Percentiles rank a stretch among this genome's conserved stretches.
Evolutionary conservation across 2,113 vertebrate species (phyloP).

Genomic region (Petaurus breviceps): DNA sequence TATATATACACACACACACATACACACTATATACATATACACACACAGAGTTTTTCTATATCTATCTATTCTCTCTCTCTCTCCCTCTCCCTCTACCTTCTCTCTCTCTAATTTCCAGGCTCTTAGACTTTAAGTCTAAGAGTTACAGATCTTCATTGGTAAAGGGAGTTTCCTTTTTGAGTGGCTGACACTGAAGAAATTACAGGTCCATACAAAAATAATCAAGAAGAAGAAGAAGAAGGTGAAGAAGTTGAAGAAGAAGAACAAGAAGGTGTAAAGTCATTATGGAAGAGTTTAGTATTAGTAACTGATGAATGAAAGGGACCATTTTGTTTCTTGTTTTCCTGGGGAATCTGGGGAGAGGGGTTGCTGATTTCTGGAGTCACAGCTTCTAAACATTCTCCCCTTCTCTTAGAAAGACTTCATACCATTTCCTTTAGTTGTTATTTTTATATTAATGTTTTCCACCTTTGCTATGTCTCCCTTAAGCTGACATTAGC

Average conservation of each 20-base stretch:
- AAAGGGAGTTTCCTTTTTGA: not conserved
- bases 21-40: too few species aligned
- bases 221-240: not conserved
- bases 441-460: not conserved
- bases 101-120: not conserved
- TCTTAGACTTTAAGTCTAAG: not conserved
- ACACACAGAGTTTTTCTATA: too few species aligned
- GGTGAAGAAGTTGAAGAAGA: too few species aligned
- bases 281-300: not conserved
- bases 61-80: not conserved
- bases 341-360: not conserved
- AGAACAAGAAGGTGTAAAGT: not conserved
- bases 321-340: not conserved
- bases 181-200: not conserved
- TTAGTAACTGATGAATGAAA: not conserved
- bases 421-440: not conserved
- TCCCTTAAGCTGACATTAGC: not conserved
- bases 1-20: too few species aligned
- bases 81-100: not conserved
- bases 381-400: not conserved
- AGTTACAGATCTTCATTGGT: not conserved
- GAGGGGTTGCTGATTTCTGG: not conserved
- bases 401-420: not conserved
- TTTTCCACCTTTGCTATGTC: not conserved
- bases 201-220: not conserved